phyloP scores from a whole-genome alignment of 2,797 vertebrate genomes.

The Echiichthys vipera region DNA sequence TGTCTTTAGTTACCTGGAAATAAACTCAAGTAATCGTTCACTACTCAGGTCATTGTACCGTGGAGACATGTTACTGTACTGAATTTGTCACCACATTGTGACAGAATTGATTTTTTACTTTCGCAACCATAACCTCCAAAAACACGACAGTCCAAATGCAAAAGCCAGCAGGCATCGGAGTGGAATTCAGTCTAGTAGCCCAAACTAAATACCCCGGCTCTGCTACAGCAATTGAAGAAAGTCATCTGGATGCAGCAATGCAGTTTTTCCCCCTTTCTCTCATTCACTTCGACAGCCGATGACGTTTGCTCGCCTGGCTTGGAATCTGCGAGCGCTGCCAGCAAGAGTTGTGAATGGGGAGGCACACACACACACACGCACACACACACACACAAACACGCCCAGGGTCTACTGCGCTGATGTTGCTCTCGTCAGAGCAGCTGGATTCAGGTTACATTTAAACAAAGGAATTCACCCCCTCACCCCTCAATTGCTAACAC shows the following conservation, averaged over 20 bases:
- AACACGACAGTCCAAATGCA: slow-evolving; percentile 31
- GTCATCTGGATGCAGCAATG: slow-evolving; percentile 72
- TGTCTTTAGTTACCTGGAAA: slow-evolving; percentile 14
- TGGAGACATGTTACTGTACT: neutral
- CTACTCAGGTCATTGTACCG: neutral
- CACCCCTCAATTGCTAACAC: slow-evolving; percentile 53
- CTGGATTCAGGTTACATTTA: slow-evolving; percentile 77
- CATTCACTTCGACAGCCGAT: slow-evolving; percentile 76
- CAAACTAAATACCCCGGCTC: slow-evolving; percentile 64
- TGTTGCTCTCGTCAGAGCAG: slow-evolving; percentile 69
- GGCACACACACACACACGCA: slow-evolving; percentile 30
- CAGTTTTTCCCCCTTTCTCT: slow-evolving; percentile 72
- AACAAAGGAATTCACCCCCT: slow-evolving; percentile 76
- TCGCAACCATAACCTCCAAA: slow-evolving; percentile 38
- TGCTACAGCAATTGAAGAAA: slow-evolving; percentile 69
- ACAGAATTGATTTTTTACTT: slow-evolving; percentile 10
- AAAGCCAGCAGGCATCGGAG: slow-evolving; percentile 51
- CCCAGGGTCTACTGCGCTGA: slow-evolving; percentile 68
- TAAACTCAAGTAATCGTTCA: slow-evolving; percentile 9
- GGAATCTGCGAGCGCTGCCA: slow-evolving; percentile 75
- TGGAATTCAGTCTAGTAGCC: slow-evolving; percentile 59
- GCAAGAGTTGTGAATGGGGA: slow-evolving; percentile 76
- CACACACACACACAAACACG: slow-evolving; percentile 52
- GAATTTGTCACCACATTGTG: neutral
- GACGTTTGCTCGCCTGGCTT: slow-evolving; percentile 71